Percentiles rank a stretch among this genome's conserved stretches.
These are phyloP conservation scores for Alaudala cheleensis DNA, from an alignment of 2,113 vertebrate genomes.

Conservation along the genomic window DNA sequence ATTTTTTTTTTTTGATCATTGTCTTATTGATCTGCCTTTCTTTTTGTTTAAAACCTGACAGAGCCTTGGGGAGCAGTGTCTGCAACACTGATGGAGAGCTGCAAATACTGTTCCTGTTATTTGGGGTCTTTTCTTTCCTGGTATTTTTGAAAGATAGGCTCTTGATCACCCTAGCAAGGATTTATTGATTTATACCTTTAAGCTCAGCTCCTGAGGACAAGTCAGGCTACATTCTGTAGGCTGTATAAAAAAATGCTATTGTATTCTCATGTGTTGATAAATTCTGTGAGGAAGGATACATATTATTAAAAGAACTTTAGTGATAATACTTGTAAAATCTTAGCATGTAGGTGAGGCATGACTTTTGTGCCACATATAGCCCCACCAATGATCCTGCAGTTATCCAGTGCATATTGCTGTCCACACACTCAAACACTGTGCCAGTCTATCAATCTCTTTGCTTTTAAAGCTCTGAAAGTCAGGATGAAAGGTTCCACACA, in stretches of 20 bases:
- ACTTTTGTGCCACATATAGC: background rate
- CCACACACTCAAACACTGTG: background rate
- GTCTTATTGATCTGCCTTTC: slow-evolving; percentile 54
- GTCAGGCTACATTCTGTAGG: background rate
- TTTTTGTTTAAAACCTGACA: slow-evolving; percentile 51
- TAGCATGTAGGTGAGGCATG: background rate
- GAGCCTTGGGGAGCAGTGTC: slow-evolving; percentile 43
- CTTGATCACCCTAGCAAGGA: slow-evolving; percentile 32
- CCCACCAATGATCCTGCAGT: background rate
- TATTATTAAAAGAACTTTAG: background rate
- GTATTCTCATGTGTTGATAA: background rate
- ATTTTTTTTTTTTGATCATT: slow-evolving; percentile 56
- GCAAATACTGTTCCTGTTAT: slow-evolving; percentile 29
- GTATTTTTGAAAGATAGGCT: slow-evolving; percentile 56
- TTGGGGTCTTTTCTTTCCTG: background rate
- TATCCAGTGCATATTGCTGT: background rate
- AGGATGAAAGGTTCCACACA: background rate
- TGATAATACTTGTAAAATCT: background rate
- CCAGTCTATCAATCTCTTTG: background rate
- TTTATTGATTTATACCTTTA: slow-evolving; percentile 66
- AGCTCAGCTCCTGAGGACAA: slow-evolving; percentile 30
- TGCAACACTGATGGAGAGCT: slow-evolving; percentile 32
- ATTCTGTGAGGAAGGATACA: background rate
- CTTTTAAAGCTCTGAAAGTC: background rate
- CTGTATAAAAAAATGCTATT: slow-evolving; percentile 2